Evolutionary conservation across 2,888 invertebrate species (phyloP).

Genomic region (Aromia moschata): DNA sequence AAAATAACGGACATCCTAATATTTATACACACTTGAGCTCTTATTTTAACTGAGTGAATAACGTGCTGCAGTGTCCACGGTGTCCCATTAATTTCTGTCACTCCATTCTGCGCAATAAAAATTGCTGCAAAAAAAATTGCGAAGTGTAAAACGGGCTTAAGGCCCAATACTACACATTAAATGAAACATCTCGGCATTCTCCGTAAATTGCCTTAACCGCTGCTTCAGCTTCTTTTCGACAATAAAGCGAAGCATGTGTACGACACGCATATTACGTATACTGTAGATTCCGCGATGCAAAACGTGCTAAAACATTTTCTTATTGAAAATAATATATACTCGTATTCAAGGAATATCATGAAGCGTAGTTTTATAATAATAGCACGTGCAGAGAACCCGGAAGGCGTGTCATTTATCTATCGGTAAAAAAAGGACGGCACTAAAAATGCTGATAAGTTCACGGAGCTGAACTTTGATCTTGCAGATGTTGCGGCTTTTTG

Average conservation of each 20-base stretch:
- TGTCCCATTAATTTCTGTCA: too few relatives aligned
- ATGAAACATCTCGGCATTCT: too few relatives aligned
- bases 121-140: too few relatives aligned
- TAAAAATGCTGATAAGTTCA: conserved; percentile 57
- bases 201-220: not conserved
- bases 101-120: too few relatives aligned
- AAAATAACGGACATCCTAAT: too few relatives aligned
- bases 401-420: conserved; percentile 53
- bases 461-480: conserved; percentile 55
- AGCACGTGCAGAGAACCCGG: conserved; percentile 50
- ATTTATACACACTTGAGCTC: too few relatives aligned
- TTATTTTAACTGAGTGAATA: too few relatives aligned
- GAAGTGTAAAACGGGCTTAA: too few relatives aligned
- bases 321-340: conserved; percentile 16
- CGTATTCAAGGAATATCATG: conserved; percentile 21
- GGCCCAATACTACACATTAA: too few relatives aligned
- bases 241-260: conserved; percentile 2
- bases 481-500: conserved; percentile 53
- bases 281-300: not conserved
- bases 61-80: too few relatives aligned
- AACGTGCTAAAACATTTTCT: conserved; percentile 14
- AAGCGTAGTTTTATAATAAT: conserved; percentile 29
- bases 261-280: not conserved
- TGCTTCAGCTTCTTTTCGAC: not conserved
- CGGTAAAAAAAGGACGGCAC: conserved; percentile 46